phyloP scores from a whole-genome alignment of 2,888 invertebrate species.

The Diarsia dahlii region DNA sequence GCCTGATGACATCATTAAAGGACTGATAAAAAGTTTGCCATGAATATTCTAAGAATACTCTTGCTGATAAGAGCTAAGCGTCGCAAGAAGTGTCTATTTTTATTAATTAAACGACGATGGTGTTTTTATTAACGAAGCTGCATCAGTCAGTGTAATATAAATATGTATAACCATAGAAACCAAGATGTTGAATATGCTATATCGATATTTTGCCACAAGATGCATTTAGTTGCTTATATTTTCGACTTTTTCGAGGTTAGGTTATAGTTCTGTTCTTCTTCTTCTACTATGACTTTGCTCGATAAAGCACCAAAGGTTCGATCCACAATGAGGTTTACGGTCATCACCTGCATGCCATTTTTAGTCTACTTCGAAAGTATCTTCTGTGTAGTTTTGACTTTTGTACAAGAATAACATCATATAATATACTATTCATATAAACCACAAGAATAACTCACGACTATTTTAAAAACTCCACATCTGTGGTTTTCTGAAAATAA shows the following conservation, averaged over 20 bases:
- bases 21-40: constrained; percentile 13
- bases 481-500: constrained; percentile 35
- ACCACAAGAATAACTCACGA: not conserved
- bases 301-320: not conserved
- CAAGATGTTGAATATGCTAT: not conserved
- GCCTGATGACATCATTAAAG: constrained; percentile 34
- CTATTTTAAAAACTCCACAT: constrained; percentile 21
- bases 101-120: not conserved
- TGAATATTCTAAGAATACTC: constrained; percentile 25
- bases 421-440: constrained; percentile 17
- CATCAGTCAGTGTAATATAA: not conserved
- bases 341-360: not conserved
- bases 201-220: not conserved
- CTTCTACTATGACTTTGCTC: not conserved
- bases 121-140: not conserved
- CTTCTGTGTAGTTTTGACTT: not conserved
- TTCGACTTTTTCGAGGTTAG: not conserved
- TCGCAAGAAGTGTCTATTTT: not conserved
- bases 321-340: not conserved
- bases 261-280: not conserved
- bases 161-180: not conserved
- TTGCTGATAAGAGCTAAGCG: constrained; percentile 26
- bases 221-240: not conserved
- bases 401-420: not conserved
- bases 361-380: not conserved